Percentiles rank a stretch among this genome's conserved stretches.
Evolutionary conservation across 2,797 vertebrate species (phyloP).

Genomic region (Sciurus vulgaris): DNA sequence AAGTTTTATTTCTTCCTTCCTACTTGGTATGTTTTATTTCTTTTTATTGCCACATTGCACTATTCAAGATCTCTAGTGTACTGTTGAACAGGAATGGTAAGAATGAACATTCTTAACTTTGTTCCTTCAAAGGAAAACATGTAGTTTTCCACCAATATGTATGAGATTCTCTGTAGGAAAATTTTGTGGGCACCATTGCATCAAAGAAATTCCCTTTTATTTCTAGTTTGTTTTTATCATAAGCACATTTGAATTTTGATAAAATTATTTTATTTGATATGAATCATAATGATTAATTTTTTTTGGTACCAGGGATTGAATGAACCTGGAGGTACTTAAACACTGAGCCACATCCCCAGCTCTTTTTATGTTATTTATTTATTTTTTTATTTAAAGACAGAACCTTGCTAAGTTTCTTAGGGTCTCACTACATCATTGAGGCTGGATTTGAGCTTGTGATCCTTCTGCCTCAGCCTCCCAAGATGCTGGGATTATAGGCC

Average conservation of each 20-base stretch:
- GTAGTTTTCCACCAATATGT: neutral
- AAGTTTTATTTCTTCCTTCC: neutral
- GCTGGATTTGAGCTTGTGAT: no score
- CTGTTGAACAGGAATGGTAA: neutral
- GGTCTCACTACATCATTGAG: no score
- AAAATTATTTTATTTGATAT: neutral
- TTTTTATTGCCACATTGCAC: neutral
- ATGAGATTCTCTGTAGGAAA: neutral
- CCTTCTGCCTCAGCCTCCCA: no score
- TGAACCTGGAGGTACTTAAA: no score
- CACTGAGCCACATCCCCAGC: no score
- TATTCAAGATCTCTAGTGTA: neutral
- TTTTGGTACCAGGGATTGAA: no score
- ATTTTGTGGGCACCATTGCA: neutral
- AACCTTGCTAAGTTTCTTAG: no score
- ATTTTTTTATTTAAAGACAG: no score
- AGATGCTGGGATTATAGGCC: no score
- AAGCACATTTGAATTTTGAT: slow-evolving; percentile 47
- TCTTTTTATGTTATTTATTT: no score
- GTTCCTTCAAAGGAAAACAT: neutral
- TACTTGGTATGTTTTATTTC: neutral
- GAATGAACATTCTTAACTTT: neutral
- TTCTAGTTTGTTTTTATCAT: slow-evolving; percentile 43
- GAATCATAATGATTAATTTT: neutral
- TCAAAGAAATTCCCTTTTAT: neutral